Conservation (phyloP, 2,888 invertebrate species). For the Dryomyza anilis region DNA sequence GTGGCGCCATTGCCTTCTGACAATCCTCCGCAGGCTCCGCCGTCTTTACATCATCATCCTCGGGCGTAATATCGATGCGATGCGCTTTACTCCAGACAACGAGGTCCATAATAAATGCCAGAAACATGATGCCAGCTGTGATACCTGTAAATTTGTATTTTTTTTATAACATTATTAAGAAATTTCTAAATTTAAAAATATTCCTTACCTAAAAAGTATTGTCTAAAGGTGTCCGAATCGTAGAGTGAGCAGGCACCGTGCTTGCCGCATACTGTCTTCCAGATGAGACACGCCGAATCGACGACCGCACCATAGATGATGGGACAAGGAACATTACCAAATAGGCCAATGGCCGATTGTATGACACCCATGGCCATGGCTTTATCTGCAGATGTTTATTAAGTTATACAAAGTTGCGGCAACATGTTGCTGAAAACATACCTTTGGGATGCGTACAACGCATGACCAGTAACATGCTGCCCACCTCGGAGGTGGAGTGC, state of each 20-base stretch:
- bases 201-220: slow-evolving; percentile 79
- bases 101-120: slow-evolving; percentile 87
- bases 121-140: slow-evolving; percentile 82
- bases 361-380: slow-evolving; percentile 94
- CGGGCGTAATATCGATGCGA: slow-evolving; percentile 74
- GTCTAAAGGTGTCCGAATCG: slow-evolving; percentile 80
- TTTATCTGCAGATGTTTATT: slow-evolving; percentile 68
- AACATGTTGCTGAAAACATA: slow-evolving; percentile 38
- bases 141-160: slow-evolving; percentile 78
- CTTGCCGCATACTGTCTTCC: slow-evolving; percentile 81
- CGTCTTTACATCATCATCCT: slow-evolving; percentile 39
- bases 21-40: slow-evolving; percentile 48
- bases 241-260: slow-evolving; percentile 88
- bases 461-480: slow-evolving; percentile 86
- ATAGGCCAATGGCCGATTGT: slow-evolving; percentile 90
- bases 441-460: slow-evolving; percentile 86
- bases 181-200: no score
- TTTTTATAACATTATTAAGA: no score
- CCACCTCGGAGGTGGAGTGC: slow-evolving; percentile 91
- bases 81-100: slow-evolving; percentile 89
- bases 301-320: slow-evolving; percentile 91
- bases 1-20: slow-evolving; percentile 49
- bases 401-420: neutral
- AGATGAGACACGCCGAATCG: slow-evolving; percentile 87
- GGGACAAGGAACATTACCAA: slow-evolving; percentile 95